These are phyloP conservation scores for Cosmorhoe ocellata DNA, from an alignment of 2,888 invertebrate genomes.

Conservation along the genomic window DNA sequence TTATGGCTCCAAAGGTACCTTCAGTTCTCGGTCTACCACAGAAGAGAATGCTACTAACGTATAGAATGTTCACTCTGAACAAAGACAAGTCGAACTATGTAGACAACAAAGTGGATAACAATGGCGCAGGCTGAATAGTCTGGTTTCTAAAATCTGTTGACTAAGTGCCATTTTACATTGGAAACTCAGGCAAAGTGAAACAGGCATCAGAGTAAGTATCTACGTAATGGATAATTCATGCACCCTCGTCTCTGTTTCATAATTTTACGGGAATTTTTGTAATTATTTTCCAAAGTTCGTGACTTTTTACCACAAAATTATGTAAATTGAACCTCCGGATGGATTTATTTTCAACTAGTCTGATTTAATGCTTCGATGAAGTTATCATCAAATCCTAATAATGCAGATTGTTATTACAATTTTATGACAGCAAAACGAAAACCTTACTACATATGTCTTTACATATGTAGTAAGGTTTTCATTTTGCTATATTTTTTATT, in stretches of 20 bases:
- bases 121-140: no score
- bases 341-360: constrained; percentile 22
- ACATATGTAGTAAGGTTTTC: no score
- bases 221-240: constrained; percentile 78
- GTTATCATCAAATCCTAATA: no score
- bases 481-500: no score
- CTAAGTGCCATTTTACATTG: no score
- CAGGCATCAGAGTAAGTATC: background rate
- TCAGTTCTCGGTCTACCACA: constrained; percentile 48
- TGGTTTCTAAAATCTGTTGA: no score
- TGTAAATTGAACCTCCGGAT: constrained; percentile 33
- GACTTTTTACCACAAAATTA: constrained; percentile 42
- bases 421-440: no score
- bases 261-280: constrained; percentile 69
- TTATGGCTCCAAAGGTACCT: constrained; percentile 73
- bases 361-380: constrained; percentile 15
- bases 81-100: background rate
- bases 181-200: background rate
- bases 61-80: constrained; percentile 1
- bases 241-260: constrained; percentile 68
- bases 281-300: constrained; percentile 65
- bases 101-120: no score
- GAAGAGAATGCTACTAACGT: background rate
- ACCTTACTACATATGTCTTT: no score
- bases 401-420: no score